Evolutionary conservation across 2,888 invertebrate genomes (phyloP).

Genomic region (Cryptus armator): DNA sequence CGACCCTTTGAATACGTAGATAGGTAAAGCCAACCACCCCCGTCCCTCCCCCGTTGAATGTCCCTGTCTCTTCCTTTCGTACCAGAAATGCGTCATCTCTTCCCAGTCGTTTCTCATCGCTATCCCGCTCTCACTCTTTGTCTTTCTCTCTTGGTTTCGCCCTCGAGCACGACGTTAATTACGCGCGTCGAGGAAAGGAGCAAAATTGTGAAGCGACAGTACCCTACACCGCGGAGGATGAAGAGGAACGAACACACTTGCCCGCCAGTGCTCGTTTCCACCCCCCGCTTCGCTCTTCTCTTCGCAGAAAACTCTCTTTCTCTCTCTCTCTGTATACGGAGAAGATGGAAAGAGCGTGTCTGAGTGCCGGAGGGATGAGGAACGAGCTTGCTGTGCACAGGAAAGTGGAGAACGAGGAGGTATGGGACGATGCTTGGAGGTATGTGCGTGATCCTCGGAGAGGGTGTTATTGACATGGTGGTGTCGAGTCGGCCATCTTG

Average conservation of each 20-base stretch:
- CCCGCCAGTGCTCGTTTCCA: conserved; percentile 29
- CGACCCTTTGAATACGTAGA: conserved; percentile 51
- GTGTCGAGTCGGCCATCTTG: conserved; percentile 85
- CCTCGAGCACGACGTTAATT: conserved; percentile 71
- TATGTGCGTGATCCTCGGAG: conserved; percentile 71
- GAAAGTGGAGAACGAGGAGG: conserved; percentile 48
- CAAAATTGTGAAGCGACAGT: conserved; percentile 66
- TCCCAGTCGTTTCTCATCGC: conserved; percentile 47
- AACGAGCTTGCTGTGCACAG: conserved; percentile 41
- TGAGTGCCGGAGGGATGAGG: conserved; percentile 40
- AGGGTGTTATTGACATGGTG: conserved; percentile 85
- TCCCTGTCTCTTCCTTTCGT: conserved; percentile 15
- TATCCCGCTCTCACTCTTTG: conserved; percentile 38
- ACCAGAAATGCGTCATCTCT: conserved; percentile 59
- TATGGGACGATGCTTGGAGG: conserved; percentile 56
- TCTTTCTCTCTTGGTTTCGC: conserved; percentile 33
- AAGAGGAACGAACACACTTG: conserved; percentile 38
- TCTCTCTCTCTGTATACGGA: background rate
- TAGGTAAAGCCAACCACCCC: conserved; percentile 46
- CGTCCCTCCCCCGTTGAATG: background rate
- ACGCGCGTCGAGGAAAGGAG: conserved; percentile 70
- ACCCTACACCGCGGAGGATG: conserved; percentile 27
- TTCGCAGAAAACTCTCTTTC: conserved; percentile 36
- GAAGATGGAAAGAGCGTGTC: conserved; percentile 46
- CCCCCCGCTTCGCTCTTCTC: too few species aligned